Conservation (phyloP, 2,113 vertebrate genomes). For the Terrapene triunguis region DNA sequence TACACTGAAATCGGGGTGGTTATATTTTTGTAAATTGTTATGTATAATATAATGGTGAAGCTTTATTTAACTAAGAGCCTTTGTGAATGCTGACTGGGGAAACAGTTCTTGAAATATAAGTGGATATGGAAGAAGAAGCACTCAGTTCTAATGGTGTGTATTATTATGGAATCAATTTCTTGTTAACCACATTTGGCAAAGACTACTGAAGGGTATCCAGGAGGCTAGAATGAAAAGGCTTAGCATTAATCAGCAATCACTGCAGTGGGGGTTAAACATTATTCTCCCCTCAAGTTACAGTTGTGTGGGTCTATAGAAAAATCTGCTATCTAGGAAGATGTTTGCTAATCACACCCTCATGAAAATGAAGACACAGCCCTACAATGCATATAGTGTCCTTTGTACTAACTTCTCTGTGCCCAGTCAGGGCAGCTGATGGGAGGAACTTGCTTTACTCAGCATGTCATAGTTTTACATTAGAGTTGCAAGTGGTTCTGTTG, state of each 20-base stretch:
- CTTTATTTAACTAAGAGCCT: not conserved
- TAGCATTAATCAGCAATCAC: not conserved
- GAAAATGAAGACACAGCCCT: not conserved
- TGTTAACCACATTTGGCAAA: conserved; percentile 4
- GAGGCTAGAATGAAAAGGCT: conserved; percentile 26
- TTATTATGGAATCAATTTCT: conserved; percentile 1
- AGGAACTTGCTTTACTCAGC: conserved; percentile 27
- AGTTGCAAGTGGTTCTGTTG: not conserved
- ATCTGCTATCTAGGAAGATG: not conserved
- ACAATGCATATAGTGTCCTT: not conserved
- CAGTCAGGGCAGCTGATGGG: not conserved
- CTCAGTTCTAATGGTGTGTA: not conserved
- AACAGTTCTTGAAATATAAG: not conserved
- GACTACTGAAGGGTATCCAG: not conserved
- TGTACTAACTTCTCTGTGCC: not conserved
- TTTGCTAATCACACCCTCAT: not conserved
- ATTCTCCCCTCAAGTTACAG: not conserved
- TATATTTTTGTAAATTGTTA: not conserved
- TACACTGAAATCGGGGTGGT: not conserved
- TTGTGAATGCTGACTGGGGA: not conserved
- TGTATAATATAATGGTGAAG: not conserved
- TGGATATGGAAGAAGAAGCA: not conserved
- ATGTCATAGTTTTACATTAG: conserved; percentile 4
- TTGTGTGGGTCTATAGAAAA: not conserved
- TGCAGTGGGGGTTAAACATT: not conserved